Percentiles rank a stretch among this genome's conserved stretches.
These are phyloP conservation scores for Lycocorax pyrrhopterus DNA, from an alignment of 2,113 vertebrate genomes.

Conservation along the genomic window DNA sequence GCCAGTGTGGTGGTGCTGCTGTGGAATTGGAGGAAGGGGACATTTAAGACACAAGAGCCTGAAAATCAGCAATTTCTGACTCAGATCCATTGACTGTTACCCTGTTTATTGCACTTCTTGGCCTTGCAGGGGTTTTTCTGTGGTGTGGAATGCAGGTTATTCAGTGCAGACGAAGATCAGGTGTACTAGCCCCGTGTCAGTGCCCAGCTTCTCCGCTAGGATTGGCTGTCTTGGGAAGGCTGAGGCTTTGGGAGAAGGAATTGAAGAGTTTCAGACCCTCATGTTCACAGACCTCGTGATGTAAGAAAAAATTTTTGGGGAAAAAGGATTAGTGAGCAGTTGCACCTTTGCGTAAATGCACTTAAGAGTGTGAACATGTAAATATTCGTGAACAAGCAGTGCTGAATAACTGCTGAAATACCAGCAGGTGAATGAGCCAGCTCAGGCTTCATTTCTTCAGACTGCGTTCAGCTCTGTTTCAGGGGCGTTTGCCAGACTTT, in stretches of 20 bases:
- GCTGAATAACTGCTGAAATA: not conserved
- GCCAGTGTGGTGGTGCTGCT: not conserved
- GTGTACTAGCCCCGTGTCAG: not conserved
- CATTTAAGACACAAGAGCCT: not conserved
- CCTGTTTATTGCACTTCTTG: not conserved
- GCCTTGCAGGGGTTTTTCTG: not conserved
- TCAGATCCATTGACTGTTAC: not conserved
- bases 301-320: not conserved
- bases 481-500: not conserved
- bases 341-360: not conserved
- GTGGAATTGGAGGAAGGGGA: not conserved
- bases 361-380: not conserved
- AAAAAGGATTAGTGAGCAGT: not conserved
- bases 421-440: not conserved
- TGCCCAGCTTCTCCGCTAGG: not conserved
- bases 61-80: not conserved
- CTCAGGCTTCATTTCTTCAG: not conserved
- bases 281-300: not conserved
- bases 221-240: not conserved
- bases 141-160: not conserved
- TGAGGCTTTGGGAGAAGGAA: not conserved
- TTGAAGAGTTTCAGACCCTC: not conserved
- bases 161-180: not conserved
- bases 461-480: not conserved
- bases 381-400: not conserved